These are phyloP conservation scores for Penelope pileata DNA, from an alignment of 2,113 vertebrate genomes.

Conservation along the genomic window DNA sequence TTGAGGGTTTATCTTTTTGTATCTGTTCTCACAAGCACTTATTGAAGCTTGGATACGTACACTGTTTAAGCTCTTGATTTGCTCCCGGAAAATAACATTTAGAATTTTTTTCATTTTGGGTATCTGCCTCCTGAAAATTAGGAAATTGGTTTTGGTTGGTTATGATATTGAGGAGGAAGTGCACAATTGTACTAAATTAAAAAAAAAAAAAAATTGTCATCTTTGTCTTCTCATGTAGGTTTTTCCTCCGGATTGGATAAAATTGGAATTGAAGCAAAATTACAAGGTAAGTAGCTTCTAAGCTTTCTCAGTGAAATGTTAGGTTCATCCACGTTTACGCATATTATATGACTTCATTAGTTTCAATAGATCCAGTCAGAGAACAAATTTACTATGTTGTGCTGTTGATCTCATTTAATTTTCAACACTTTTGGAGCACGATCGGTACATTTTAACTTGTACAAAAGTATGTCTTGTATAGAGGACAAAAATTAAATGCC, in stretches of 20 bases:
- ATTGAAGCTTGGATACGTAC: not conserved
- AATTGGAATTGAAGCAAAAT: conserved; percentile 92
- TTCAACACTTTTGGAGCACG: not conserved
- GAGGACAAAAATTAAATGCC: not conserved
- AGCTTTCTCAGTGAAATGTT: not conserved
- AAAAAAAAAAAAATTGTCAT: too few species aligned
- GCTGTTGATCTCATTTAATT: not conserved
- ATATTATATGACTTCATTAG: not conserved
- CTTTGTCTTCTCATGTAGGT: conserved; percentile 78
- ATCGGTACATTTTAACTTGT: not conserved
- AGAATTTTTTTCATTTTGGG: not conserved
- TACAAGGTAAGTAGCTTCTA: conserved; percentile 85
- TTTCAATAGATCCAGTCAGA: not conserved
- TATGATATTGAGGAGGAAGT: not conserved
- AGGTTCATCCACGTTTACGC: not conserved
- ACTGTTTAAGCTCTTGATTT: not conserved
- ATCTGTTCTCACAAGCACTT: not conserved
- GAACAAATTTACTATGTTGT: not conserved
- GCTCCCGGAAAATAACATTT: not conserved
- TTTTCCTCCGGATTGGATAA: conserved; percentile 86
- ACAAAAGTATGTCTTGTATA: not conserved
- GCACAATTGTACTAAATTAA: not conserved
- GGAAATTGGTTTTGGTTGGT: not conserved
- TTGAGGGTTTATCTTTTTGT: not conserved
- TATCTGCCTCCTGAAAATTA: not conserved